phyloP scores from a whole-genome alignment of 2,888 invertebrate species.

The Hyposoter didymator region DNA sequence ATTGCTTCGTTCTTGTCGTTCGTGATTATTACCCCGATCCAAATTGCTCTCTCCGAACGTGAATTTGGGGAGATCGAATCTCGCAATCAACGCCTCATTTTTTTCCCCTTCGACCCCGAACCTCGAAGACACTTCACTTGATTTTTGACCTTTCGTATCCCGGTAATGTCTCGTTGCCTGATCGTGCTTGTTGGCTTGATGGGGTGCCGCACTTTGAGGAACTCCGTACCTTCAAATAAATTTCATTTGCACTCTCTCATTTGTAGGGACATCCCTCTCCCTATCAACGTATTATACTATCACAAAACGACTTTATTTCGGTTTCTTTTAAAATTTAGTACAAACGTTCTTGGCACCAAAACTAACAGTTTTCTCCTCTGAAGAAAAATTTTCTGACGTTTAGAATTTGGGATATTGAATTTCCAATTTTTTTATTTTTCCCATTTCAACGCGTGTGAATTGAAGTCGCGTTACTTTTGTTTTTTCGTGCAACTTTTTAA shows the following conservation, averaged over 20 bases:
- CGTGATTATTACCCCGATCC: not conserved
- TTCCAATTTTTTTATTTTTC: no score
- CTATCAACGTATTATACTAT: no score
- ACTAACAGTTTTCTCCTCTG: no score
- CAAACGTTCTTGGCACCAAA: no score
- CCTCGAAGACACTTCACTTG: not conserved
- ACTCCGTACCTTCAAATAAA: constrained; percentile 33
- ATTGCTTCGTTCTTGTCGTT: not conserved
- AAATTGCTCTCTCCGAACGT: not conserved
- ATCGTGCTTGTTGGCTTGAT: not conserved
- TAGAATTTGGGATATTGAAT: no score
- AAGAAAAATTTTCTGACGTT: no score
- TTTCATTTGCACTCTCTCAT: not conserved
- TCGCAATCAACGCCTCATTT: not conserved
- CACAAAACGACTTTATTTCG: no score
- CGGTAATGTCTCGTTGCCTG: not conserved
- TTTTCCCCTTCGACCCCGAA: not conserved
- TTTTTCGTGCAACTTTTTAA: no score
- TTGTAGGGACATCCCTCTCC: not conserved
- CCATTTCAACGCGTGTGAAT: no score
- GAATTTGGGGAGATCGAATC: not conserved
- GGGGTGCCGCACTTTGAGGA: not conserved
- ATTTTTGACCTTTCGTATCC: not conserved
- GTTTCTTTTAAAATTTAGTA: no score
- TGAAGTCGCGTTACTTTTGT: no score